Conservation (phyloP, 2,888 invertebrate genomes). For the Phengaris alcon region DNA sequence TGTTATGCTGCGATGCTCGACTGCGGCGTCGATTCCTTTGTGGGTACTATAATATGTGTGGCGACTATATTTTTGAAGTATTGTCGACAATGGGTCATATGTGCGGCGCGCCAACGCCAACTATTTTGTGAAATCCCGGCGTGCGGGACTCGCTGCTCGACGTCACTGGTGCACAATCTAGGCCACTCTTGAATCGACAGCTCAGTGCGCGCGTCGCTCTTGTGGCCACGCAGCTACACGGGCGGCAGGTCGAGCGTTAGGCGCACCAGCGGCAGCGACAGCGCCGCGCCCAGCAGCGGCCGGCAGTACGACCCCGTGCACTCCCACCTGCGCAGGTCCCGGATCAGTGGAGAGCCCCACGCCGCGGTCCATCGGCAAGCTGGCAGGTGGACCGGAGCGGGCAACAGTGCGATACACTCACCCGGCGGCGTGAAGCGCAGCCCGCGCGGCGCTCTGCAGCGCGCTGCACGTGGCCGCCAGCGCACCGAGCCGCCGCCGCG, state of each 20-base stretch:
- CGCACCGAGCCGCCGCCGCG: constrained; percentile 36
- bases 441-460: constrained; percentile 7
- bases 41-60: no score
- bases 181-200: no score
- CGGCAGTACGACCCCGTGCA: constrained; percentile 51
- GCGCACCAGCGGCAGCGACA: constrained; percentile 50
- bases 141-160: no score
- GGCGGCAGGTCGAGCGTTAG: constrained; percentile 44
- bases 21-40: no score
- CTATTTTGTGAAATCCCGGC: no score
- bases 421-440: constrained; percentile 18
- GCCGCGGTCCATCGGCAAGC: no score
- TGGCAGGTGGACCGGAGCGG: not conserved
- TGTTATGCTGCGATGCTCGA: no score
- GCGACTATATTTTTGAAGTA: no score
- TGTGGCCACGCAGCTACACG: not conserved
- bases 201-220: no score
- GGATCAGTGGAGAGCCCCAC: not conserved
- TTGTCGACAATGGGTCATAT: no score
- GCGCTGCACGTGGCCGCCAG: constrained; percentile 32
- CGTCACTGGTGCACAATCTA: no score
- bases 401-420: not conserved
- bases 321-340: constrained; percentile 45
- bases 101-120: no score
- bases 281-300: constrained; percentile 50